Evolutionary conservation across 2,888 invertebrate species (phyloP), one percentile per base, ranked within the genome.

Genomic region (Diogma glabrata): DNA sequence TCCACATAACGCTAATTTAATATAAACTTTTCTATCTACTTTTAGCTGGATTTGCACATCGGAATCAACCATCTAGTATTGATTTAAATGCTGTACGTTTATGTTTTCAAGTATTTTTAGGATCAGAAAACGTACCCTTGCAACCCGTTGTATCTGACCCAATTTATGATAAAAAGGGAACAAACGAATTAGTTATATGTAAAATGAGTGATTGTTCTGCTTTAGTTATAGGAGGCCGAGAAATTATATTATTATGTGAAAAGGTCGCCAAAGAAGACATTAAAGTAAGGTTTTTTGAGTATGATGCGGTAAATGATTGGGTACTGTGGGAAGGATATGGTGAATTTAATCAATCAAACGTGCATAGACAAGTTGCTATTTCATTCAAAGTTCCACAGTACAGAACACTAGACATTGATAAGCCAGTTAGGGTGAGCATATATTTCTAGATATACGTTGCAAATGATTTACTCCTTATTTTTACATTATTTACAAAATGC

Each of bases 101-200:
- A 53, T 95, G 94, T 72, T 96, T 96, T 74, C 95, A 96, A 84
- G 94, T 91, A 57, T 94, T 93, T 64, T 74, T 93, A 54, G 81
- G 83, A 67, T 79, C 79, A 28, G 73, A 76, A 33, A 82, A 80
- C 7, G 72, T 78, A 28, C 81, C 84, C 1, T 73, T 90, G 24
- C 67, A 75, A 14, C 88, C 95, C 0, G 82, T 91, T 20, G 88
- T 91, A 20, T 93, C 93, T 1, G 88, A 94, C 58, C 81, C 90
- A 23, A 94, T 96, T 61, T 93, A 82, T 71, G 95, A 96, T 71
- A 95, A 94, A 78, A 96, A 96, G 72, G 92, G 95, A 33, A 88
- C 92, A 82, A 88, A 86, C 57, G 95, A 95, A 71, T 76, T 95
- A 60, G 81, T 84, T 51, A 95, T 96, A 57, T 86, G 86, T 66